Percentiles rank a stretch among this genome's conserved stretches.
These are phyloP conservation scores for Triplophysa rosa DNA, from an alignment of 2,113 vertebrate genomes.

Conservation along the genomic window DNA sequence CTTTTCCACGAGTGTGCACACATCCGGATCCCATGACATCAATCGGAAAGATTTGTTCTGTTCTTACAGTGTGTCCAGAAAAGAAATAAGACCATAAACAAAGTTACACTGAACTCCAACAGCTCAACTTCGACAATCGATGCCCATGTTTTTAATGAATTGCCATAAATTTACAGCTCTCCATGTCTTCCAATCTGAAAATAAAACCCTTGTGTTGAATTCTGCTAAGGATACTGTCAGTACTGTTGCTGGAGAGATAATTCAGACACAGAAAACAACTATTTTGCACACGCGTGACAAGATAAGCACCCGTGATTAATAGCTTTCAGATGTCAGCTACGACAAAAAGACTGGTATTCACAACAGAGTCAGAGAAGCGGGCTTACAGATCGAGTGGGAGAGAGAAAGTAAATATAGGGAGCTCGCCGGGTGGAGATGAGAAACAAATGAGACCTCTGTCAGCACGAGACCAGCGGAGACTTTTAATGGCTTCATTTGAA, in stretches of 20 bases:
- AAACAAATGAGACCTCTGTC: conserved; percentile 19
- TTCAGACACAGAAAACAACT: conserved; percentile 57
- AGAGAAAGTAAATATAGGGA: not conserved
- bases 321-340: conserved; percentile 22
- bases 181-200: conserved; percentile 26
- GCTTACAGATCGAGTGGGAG: not conserved
- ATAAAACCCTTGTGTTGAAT: not conserved
- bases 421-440: conserved; percentile 12
- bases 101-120: conserved; percentile 10
- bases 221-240: conserved; percentile 44
- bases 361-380: conserved; percentile 5
- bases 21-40: not conserved
- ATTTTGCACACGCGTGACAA: conserved; percentile 46
- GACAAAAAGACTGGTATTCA: conserved; percentile 17
- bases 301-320: conserved; percentile 59
- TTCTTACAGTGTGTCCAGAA: conserved; percentile 9
- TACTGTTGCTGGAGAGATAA: conserved; percentile 46
- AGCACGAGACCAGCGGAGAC: not conserved
- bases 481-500: conserved; percentile 50
- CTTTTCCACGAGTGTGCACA: not conserved
- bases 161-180: conserved; percentile 13
- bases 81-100: conserved; percentile 27
- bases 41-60: not conserved
- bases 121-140: not conserved
- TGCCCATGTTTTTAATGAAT: not conserved